Evolutionary conservation across 2,113 vertebrate genomes (phyloP).

Genomic region (Nestor notabilis): DNA sequence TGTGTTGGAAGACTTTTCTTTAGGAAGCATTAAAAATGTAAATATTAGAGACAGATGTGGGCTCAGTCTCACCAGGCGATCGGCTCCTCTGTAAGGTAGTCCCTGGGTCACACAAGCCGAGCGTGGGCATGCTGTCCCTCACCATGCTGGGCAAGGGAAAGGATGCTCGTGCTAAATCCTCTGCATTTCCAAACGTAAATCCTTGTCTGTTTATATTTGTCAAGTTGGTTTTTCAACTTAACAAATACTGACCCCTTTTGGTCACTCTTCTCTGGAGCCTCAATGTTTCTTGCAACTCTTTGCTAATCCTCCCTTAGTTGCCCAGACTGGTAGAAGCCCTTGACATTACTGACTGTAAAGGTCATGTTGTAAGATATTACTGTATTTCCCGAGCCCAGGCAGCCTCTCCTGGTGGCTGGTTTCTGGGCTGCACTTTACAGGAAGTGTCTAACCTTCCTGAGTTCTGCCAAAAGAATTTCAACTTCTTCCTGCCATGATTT

Average conservation of each 20-base stretch:
- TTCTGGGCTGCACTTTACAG: neutral
- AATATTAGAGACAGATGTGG: neutral
- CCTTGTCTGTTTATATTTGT: neutral
- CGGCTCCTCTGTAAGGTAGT: neutral
- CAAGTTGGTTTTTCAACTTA: neutral
- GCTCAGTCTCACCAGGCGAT: neutral
- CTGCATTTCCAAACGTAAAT: neutral
- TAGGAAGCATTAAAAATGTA: neutral
- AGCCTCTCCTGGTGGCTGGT: neutral
- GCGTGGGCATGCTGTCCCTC: neutral
- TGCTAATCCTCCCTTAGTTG: neutral
- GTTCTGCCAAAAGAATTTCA: conserved; percentile 40
- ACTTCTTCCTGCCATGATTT: conserved; percentile 30
- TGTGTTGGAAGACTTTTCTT: neutral
- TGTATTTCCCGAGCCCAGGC: neutral
- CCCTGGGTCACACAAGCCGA: neutral
- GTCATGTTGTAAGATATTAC: neutral
- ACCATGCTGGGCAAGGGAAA: neutral
- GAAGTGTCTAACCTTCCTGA: neutral
- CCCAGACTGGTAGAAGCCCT: neutral
- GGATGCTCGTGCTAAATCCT: neutral
- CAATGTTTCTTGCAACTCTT: neutral
- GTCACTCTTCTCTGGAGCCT: neutral
- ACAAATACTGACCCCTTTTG: conserved; percentile 57
- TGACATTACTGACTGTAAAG: neutral